Base-by-base conservation (phyloP, 2,113 vertebrate genomes). In the Oostethus manadensis region DNA sequence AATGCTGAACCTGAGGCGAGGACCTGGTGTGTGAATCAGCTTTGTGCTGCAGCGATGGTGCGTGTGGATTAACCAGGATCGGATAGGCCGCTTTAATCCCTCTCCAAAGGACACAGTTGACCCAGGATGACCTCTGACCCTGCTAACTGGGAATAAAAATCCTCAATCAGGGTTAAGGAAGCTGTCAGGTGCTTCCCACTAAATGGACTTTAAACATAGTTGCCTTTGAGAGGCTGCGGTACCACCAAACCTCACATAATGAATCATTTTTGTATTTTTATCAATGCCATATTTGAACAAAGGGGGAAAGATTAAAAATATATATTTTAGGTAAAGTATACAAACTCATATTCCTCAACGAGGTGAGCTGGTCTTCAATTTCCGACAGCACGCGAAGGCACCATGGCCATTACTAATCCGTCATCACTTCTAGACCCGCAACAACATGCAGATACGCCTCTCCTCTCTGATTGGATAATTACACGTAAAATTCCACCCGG, bases 11-110 rank as follows among this genome's bases (percentile, higher is more conserved):
- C 29, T 8, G 29, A 33, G 29, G 2, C 5, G 29, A 33, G 29
- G 29, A 33, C 29, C 5, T n/a, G n/a, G 5, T 42, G 53, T 51
- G 44, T 23, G 4, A 26, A 35, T 18, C 58, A 60, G 66, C 51
- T 77, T 68, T 57, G 58, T 80, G 67, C 65, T 26, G 44, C 7
- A 50, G 62, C 63, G 66, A 72, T 72, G 60, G 64, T 75, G 63
- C 48, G 8, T 60, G 65, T 69, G 74, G 78, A 84, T 86, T 84
- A 82, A 74, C 73, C 33, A 54, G 81, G 79, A 84, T 86, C 72
- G 72, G 62, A 78, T 74, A 33, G 46, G 58, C 42, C 58, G 2
- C 13, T 26, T 69, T 84, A 79, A 86, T 82, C 81, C 68, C 45
- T 72, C 58, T 62, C 62, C 68, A 80, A 77, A 46, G 66, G 75